These are phyloP conservation scores for Orthonevra nobilis DNA, from an alignment of 2,888 invertebrate genomes.

Conservation along the genomic window DNA sequence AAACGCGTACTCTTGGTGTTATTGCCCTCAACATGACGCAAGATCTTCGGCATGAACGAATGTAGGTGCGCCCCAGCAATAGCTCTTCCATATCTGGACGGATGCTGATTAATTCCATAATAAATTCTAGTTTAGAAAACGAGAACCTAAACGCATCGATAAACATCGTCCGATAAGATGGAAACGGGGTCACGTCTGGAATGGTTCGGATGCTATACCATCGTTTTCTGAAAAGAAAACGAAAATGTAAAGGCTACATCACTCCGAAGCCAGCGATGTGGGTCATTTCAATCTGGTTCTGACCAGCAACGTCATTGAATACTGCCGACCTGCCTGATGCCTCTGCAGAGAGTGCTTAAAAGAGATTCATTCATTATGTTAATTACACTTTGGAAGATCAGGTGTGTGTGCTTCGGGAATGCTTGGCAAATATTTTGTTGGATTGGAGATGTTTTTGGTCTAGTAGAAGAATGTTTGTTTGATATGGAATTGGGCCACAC, in stretches of 20 bases:
- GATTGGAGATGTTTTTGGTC: neutral
- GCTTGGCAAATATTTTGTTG: constrained; percentile 10
- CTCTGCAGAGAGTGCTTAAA: neutral
- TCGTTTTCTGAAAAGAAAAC: neutral
- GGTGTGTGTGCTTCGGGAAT: neutral
- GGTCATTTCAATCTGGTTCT: constrained; percentile 18
- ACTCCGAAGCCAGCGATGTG: constrained; percentile 8
- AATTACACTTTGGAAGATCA: constrained; percentile 8
- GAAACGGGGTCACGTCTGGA: constrained; percentile 18
- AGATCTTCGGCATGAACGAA: neutral
- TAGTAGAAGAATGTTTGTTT: neutral
- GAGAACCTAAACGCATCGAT: constrained; percentile 46
- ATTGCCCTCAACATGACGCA: constrained; percentile 29
- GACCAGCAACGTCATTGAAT: neutral
- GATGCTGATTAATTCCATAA: constrained; percentile 40
- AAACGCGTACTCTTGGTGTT: constrained; percentile 1
- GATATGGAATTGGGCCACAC: constrained; percentile 13
- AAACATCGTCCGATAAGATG: constrained; percentile 32
- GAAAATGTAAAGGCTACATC: neutral
- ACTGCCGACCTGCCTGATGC: neutral
- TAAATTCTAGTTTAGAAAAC: constrained; percentile 38
- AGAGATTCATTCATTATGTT: constrained; percentile 13
- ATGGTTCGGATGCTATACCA: no score
- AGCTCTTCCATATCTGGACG: neutral
- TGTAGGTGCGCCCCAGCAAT: neutral